A percentile compares a stretch with the other conserved stretches of the same genome.
phyloP scores from a whole-genome alignment of 2,113 vertebrate genomes.

The Cranoglanis bouderius region DNA sequence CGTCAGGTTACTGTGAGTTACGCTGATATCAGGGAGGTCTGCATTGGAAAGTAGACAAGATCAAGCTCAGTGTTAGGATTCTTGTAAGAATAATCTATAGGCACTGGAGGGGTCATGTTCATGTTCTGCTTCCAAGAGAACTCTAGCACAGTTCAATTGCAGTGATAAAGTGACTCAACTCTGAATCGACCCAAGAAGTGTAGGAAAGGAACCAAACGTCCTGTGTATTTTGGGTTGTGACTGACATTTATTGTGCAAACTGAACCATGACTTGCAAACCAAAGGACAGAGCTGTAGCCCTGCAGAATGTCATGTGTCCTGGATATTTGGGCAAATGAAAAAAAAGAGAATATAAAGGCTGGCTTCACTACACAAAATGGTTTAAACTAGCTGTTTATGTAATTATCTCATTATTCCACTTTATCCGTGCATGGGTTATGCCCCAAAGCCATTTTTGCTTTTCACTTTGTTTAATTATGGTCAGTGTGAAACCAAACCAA shows the following conservation, averaged over 20 bases:
- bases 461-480: not conserved
- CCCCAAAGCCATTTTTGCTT: not conserved
- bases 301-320: not conserved
- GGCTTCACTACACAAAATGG: not conserved
- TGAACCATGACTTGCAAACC: not conserved
- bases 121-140: not conserved
- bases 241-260: not conserved
- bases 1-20: conserved; percentile 89
- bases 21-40: conserved; percentile 95
- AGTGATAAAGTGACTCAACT: not conserved
- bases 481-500: not conserved
- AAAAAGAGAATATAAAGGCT: not conserved
- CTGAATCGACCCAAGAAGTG: not conserved
- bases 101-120: not conserved
- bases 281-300: not conserved
- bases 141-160: not conserved
- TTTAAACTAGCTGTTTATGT: not conserved
- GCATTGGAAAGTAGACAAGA: conserved; percentile 17
- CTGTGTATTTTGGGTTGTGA: not conserved
- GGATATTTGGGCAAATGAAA: not conserved
- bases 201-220: not conserved
- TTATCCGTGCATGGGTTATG: not conserved
- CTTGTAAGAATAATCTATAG: conserved; percentile 1
- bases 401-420: not conserved
- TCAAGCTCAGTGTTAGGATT: not conserved